Percentiles rank a stretch among this genome's conserved stretches.
Evolutionary conservation across 2,113 vertebrate species (phyloP).

Genomic region (Speoplatyrhinus poulsoni): DNA sequence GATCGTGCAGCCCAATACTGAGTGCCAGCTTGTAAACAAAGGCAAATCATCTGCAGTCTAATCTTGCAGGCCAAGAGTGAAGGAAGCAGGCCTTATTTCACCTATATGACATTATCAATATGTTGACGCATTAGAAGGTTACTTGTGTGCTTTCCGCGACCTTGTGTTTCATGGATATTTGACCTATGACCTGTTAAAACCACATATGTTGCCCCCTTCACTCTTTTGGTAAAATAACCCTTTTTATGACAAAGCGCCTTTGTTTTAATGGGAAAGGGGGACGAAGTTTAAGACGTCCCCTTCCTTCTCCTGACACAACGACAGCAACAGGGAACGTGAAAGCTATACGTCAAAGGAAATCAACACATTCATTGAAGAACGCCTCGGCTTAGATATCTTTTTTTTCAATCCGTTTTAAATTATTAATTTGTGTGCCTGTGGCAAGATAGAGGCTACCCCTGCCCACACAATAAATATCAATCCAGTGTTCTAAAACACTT

Average conservation of each 20-base stretch:
- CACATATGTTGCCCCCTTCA: conserved; percentile 82
- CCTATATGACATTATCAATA: conserved; percentile 87
- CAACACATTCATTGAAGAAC: conserved; percentile 7
- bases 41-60: not conserved
- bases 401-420: not conserved
- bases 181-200: conserved; percentile 88
- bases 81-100: conserved; percentile 33
- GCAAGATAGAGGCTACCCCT: not conserved
- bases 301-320: conserved; percentile 18
- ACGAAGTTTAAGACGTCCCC: conserved; percentile 24
- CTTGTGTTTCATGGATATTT: conserved; percentile 84
- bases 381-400: not conserved
- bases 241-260: conserved; percentile 80
- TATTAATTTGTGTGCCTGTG: not conserved
- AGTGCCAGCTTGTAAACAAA: conserved; percentile 19
- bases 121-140: conserved; percentile 84
- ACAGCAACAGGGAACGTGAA: conserved; percentile 33
- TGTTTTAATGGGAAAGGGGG: conserved; percentile 53
- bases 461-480: too few relatives aligned
- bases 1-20: not conserved
- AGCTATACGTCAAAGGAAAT: conserved; percentile 37
- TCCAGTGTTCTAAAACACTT: too few relatives aligned
- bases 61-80: conserved; percentile 16
- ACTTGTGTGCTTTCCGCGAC: conserved; percentile 80
- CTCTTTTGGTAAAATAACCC: conserved; percentile 78